A percentile compares a stretch with the other conserved stretches of the same genome.
Conservation (phyloP, 2,888 invertebrate genomes). For the Boloria selene region DNA sequence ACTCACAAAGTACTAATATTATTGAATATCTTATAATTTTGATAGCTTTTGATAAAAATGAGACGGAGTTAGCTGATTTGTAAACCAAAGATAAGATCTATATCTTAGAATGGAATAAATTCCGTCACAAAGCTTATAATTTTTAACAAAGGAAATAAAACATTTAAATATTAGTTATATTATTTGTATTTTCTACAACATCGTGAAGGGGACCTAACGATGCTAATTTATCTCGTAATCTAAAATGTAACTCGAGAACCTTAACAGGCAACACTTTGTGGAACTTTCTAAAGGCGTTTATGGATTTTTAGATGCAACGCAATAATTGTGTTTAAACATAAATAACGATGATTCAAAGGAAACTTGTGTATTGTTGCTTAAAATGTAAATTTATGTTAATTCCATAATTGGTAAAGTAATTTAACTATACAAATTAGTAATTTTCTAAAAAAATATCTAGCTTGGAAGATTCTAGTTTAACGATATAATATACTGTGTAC, state of each 20-base stretch:
- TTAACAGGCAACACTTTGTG: constrained; percentile 26
- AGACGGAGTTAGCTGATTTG: too few relatives aligned
- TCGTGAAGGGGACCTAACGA: constrained; percentile 13
- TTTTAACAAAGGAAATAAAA: too few relatives aligned
- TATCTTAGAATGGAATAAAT: too few relatives aligned
- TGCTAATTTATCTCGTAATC: constrained; percentile 36
- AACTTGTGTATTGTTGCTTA: neutral
- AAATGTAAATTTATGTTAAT: constrained; percentile 1
- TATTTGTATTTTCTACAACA: neutral
- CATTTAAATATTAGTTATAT: neutral
- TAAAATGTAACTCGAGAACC: constrained; percentile 27
- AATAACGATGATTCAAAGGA: constrained; percentile 10
- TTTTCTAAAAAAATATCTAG: neutral
- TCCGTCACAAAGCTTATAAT: too few relatives aligned
- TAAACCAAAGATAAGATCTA: too few relatives aligned
- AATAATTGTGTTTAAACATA: constrained; percentile 9
- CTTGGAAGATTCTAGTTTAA: too few relatives aligned
- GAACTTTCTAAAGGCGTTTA: constrained; percentile 32
- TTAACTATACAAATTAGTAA: neutral
- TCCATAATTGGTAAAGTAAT: constrained; percentile 1
- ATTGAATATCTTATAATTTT: too few relatives aligned
- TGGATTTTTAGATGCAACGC: constrained; percentile 21
- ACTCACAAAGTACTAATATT: too few relatives aligned
- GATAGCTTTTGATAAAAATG: too few relatives aligned
- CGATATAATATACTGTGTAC: too few relatives aligned